Evolutionary conservation across 2,888 invertebrate genomes (phyloP), one percentile per base, ranked within the genome.

Genomic region (Ophioninae sp.): DNA sequence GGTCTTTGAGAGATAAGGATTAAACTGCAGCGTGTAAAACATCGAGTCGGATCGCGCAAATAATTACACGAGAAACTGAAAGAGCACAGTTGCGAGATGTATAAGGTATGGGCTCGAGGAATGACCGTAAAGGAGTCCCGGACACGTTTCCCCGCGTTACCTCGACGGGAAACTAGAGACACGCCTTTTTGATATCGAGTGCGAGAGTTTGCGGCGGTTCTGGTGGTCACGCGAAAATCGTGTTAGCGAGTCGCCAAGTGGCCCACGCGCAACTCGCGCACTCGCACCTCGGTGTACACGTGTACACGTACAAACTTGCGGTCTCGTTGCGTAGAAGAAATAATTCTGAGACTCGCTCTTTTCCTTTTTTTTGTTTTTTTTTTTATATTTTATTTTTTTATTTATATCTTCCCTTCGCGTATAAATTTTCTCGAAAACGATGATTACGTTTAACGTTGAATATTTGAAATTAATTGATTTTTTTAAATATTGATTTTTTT

Each of bases 221-320:
- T 17, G 81, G 62, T 79, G 87, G 89, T 91, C 91, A 91, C 91
- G 92, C 91, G 87, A 92, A 91, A 91, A 86, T 88, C 89, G 88
- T 91, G 91, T 92, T 91, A 91, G 89, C 89, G 88, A 89, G 88
- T 89, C 87, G 87, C 89, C 89, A 90, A 91, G 89, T 90, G 89
- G 89, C 88, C 89, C 86, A 85, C 87, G 87, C 65, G 61, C 37
- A 72, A 41, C 10, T 30, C 67, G 44, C 59, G 20, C 6, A 21
- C 39, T 39, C 30, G 74, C 5, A 50, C 41, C 37, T 67, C 13
- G 21, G n/a, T 7, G 56, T 75, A 75, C 10, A 50, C 13, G 13
- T 50, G 17, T 50, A 10, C 17, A 13, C 17, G 6, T 50, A 13
- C 17, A 13, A 17, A 13, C 17, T 50, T 50, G 50, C 2, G 50